Percentiles rank a stretch among this genome's conserved stretches.
Conservation (phyloP, 1,140 invertebrate species). For the Copidosoma floridanum region DNA sequence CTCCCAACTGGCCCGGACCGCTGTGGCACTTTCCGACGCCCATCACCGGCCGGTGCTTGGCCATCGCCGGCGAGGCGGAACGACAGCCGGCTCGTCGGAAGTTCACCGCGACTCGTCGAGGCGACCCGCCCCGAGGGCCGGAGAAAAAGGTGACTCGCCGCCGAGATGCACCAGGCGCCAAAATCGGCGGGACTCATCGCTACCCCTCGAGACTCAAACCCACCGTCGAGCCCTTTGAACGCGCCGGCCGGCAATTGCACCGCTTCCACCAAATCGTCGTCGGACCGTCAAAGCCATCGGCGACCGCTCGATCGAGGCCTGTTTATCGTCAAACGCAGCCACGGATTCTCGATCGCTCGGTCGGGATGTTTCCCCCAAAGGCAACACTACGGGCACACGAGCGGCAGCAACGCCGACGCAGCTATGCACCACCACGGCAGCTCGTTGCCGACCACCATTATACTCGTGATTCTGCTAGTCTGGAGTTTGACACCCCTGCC, state of each 20-base stretch:
- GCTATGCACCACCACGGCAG: background rate
- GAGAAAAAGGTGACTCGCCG: constrained; percentile 49
- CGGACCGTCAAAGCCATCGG: background rate
- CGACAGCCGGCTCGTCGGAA: constrained; percentile 9
- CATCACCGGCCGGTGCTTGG: background rate
- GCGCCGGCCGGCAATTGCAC: background rate
- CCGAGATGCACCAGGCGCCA: constrained; percentile 46
- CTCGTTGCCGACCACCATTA: constrained; percentile 26
- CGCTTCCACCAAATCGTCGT: constrained; percentile 14
- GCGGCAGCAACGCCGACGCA: background rate
- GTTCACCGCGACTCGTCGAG: constrained; percentile 23
- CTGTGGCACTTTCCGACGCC: too few relatives aligned
- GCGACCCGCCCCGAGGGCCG: constrained; percentile 28
- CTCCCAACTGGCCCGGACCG: constrained; percentile 1
- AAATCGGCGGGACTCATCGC: background rate
- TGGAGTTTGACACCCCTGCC: constrained; percentile 29
- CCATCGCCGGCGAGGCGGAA: background rate
- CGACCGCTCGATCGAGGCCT: too few relatives aligned
- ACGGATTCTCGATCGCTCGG: background rate
- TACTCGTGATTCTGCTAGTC: constrained; percentile 39
- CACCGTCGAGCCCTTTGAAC: background rate
- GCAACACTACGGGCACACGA: background rate
- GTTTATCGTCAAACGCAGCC: background rate
- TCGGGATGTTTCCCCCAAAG: too few relatives aligned
- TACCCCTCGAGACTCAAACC: background rate